These are phyloP conservation scores for Syrmaticus mikado DNA, from an alignment of 2,113 vertebrate genomes.

Conservation along the genomic window DNA sequence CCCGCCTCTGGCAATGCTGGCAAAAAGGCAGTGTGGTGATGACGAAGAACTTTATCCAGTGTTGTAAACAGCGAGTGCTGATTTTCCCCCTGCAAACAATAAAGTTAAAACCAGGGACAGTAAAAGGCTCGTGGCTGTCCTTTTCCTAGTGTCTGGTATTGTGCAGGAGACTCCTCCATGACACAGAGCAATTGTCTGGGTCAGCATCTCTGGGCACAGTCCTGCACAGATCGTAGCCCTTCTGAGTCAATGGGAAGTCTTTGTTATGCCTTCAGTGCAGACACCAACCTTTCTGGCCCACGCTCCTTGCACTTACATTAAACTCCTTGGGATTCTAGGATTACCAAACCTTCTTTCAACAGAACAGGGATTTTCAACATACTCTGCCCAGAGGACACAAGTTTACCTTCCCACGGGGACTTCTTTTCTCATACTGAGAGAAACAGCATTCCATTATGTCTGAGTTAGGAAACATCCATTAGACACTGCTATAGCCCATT, in stretches of 20 bases:
- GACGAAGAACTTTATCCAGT: not conserved
- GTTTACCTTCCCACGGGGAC: not conserved
- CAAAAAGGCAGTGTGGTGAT: not conserved
- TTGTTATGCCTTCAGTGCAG: not conserved
- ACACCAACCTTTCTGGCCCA: not conserved
- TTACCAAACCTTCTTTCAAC: constrained; percentile 5
- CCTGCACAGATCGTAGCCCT: not conserved
- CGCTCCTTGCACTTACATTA: not conserved
- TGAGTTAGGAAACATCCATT: not conserved
- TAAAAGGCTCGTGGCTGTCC: not conserved
- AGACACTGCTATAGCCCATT: not conserved
- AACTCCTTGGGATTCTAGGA: not conserved
- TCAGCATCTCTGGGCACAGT: accelerated
- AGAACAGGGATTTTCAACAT: constrained; percentile 9
- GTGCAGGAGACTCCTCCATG: not conserved
- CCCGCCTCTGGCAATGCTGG: accelerated
- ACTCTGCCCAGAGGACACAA: constrained; percentile 1
- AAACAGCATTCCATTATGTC: not conserved
- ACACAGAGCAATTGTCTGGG: accelerated
- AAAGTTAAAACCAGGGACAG: not conserved
- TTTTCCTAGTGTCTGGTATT: not conserved
- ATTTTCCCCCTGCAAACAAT: not conserved
- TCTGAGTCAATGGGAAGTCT: not conserved
- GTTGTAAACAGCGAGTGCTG: accelerated
- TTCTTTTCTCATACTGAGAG: not conserved